Conservation (phyloP, 2,888 invertebrate species). For the Anaspis maculata region DNA sequence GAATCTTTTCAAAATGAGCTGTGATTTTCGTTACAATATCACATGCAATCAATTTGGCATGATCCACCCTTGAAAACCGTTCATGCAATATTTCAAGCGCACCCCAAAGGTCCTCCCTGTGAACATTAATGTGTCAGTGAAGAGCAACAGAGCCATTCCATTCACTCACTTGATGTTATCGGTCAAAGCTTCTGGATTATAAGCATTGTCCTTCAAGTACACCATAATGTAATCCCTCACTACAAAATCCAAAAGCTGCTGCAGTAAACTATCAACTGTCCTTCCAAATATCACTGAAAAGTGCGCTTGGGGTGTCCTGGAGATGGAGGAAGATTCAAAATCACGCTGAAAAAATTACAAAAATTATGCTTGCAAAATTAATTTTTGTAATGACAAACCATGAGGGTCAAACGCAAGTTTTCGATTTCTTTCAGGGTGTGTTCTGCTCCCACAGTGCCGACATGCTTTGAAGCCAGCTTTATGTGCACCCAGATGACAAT, state of each 20-base stretch:
- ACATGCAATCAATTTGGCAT: slow-evolving; percentile 72
- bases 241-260: slow-evolving; percentile 72
- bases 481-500: slow-evolving; percentile 55
- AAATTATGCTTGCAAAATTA: slow-evolving; percentile 3
- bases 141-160: no score
- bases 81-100: slow-evolving; percentile 68
- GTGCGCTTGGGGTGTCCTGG: slow-evolving; percentile 38
- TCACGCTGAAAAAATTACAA: slow-evolving; percentile 27
- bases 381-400: slow-evolving; percentile 40
- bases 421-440: slow-evolving; percentile 54
- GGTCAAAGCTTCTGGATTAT: slow-evolving; percentile 43
- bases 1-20: slow-evolving; percentile 77
- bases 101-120: slow-evolving; percentile 75
- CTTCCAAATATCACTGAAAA: slow-evolving; percentile 75
- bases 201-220: slow-evolving; percentile 59
- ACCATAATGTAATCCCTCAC: slow-evolving; percentile 70
- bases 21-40: slow-evolving; percentile 76
- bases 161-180: slow-evolving; percentile 44
- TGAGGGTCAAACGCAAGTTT: slow-evolving; percentile 51
- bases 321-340: slow-evolving; percentile 24
- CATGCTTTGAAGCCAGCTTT: slow-evolving; percentile 56
- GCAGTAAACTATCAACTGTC: slow-evolving; percentile 74
- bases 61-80: slow-evolving; percentile 66
- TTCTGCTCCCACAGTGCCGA: slow-evolving; percentile 52
- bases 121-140: no score